phyloP scores from a whole-genome alignment of 2,888 invertebrate species.

The Apeira syringaria region DNA sequence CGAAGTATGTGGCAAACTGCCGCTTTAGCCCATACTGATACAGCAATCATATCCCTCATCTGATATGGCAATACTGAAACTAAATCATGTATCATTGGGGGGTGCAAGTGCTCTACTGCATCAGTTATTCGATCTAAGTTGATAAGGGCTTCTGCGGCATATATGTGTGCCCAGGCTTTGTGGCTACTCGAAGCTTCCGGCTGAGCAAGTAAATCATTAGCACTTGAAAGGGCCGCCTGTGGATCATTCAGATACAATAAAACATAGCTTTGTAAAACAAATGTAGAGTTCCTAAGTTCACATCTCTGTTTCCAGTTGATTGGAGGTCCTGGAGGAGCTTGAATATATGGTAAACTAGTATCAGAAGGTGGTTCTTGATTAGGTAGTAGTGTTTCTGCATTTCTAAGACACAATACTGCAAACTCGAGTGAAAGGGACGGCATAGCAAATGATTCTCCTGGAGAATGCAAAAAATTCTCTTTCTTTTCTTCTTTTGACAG shows the following conservation, averaged over 20 bases:
- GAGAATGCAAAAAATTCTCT: conserved; percentile 62
- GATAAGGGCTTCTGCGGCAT: conserved; percentile 94
- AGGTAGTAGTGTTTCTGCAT: conserved; percentile 90
- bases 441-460: conserved; percentile 91
- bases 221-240: conserved; percentile 89
- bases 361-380: conserved; percentile 73
- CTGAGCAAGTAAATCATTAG: conserved; percentile 88
- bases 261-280: conserved; percentile 93
- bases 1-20: conserved; percentile 76
- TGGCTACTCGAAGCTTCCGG: conserved; percentile 81
- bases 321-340: conserved; percentile 85
- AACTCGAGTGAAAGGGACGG: conserved; percentile 95
- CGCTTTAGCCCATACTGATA: conserved; percentile 80
- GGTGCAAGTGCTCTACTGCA: conserved; percentile 92
- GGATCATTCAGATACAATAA: conserved; percentile 93
- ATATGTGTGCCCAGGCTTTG: conserved; percentile 93
- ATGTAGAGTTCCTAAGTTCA: conserved; percentile 85
- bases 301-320: conserved; percentile 84
- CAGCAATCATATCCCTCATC: conserved; percentile 74
- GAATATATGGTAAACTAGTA: conserved; percentile 55
- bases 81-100: conserved; percentile 85
- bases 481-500: conserved; percentile 61
- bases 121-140: conserved; percentile 92
- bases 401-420: conserved; percentile 93
- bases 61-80: conserved; percentile 70